Percentiles rank a stretch among this genome's conserved stretches.
These are phyloP conservation scores for Orussus abietinus DNA, from an alignment of 1,140 invertebrate genomes.

Conservation along the genomic window DNA sequence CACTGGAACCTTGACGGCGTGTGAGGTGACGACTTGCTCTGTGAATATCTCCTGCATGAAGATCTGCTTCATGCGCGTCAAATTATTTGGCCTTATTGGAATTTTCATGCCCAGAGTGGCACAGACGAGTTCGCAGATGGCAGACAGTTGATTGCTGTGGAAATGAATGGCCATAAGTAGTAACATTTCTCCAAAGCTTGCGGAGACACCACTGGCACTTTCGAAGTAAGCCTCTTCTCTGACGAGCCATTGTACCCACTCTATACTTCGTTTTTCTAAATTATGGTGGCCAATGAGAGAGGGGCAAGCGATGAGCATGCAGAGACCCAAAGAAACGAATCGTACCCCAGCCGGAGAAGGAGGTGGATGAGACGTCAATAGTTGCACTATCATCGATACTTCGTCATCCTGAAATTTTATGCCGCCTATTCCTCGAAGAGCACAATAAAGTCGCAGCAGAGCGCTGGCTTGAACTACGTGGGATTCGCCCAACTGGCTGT, in stretches of 20 bases:
- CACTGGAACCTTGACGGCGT: constrained; percentile 94
- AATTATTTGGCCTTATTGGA: constrained; percentile 83
- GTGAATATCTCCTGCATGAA: constrained; percentile 98
- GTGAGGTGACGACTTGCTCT: constrained; percentile 93
- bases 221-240: constrained; percentile 84
- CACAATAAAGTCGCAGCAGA: constrained; percentile 83
- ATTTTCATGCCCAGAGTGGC: constrained; percentile 95
- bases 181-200: constrained; percentile 94
- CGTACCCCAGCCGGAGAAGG: constrained; percentile 83
- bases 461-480: constrained; percentile 78
- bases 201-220: constrained; percentile 71
- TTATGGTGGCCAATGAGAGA: constrained; percentile 74
- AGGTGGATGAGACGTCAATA: constrained; percentile 88
- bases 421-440: constrained; percentile 85
- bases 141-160: constrained; percentile 87
- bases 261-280: constrained; percentile 84
- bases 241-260: constrained; percentile 93
- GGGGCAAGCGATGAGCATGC: constrained; percentile 92
- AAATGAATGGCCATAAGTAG: constrained; percentile 95
- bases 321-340: constrained; percentile 89
- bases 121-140: constrained; percentile 90
- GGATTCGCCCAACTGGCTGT: constrained; percentile 60
- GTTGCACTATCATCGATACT: constrained; percentile 73
- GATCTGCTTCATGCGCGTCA: constrained; percentile 88
- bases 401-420: constrained; percentile 95